phyloP scores from a whole-genome alignment of 2,113 vertebrate genomes.

The Chionis minor region DNA sequence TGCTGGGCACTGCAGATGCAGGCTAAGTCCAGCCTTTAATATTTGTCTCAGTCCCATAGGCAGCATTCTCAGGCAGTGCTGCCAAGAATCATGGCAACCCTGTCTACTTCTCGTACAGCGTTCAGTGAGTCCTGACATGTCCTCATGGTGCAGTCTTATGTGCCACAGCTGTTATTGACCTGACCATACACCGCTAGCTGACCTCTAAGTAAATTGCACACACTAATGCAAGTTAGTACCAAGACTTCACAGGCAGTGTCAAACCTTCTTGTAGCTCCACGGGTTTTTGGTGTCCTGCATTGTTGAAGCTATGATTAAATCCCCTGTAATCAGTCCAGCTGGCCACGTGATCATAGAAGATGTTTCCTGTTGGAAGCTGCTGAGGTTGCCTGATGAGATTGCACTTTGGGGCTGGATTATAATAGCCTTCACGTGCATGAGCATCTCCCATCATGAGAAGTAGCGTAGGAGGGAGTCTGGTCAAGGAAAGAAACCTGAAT shows the following conservation, averaged over 20 bases:
- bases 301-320: background rate
- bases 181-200: background rate
- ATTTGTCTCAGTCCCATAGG: background rate
- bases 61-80: background rate
- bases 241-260: background rate
- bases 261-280: background rate
- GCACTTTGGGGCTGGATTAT: background rate
- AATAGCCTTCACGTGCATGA: background rate
- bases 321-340: rapidly evolving
- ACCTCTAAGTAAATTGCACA: background rate
- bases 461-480: background rate
- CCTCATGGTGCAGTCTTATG: background rate
- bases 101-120: background rate
- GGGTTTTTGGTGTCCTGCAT: background rate
- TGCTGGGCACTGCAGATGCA: conserved; percentile 4
- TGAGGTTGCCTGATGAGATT: background rate
- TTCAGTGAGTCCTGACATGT: background rate
- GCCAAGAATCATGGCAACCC: background rate
- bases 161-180: background rate
- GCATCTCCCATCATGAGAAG: background rate
- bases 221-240: background rate
- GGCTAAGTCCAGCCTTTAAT: background rate
- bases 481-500: background rate
- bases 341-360: background rate
- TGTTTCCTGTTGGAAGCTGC: background rate